Percentiles rank a stretch among this genome's conserved stretches.
Conservation (phyloP, 2,888 invertebrate genomes). For the Ormyrus rosae region DNA sequence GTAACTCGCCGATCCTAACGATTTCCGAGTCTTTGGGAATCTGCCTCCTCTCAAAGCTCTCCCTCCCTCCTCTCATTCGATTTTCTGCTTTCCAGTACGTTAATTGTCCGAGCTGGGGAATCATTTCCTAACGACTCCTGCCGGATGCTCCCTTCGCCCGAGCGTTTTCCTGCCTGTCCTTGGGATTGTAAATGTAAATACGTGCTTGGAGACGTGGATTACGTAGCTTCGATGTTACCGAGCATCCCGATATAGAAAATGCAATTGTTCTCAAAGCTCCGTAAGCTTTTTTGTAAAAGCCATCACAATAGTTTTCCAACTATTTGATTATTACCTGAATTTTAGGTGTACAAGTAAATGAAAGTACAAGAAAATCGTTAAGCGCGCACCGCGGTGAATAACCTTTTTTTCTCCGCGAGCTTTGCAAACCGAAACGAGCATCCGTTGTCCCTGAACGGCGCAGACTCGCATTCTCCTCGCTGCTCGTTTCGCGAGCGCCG, state of each 20-base stretch:
- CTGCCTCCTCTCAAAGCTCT: neutral
- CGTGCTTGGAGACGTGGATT: neutral
- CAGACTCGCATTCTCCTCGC: neutral
- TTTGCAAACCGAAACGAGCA: too few relatives aligned
- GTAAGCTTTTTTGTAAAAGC: too few relatives aligned
- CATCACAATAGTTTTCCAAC: too few relatives aligned
- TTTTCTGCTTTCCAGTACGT: constrained; percentile 4
- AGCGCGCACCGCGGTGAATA: too few relatives aligned
- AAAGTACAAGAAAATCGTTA: too few relatives aligned
- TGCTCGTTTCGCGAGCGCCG: neutral
- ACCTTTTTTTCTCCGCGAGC: too few relatives aligned
- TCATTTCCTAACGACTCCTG: neutral
- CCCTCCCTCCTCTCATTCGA: neutral
- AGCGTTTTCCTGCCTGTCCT: constrained; percentile 23
- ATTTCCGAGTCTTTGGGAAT: constrained; percentile 47
- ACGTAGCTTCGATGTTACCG: too few relatives aligned
- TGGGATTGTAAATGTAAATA: constrained; percentile 35
- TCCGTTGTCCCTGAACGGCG: neutral
- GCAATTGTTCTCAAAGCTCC: too few relatives aligned
- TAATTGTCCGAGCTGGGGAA: constrained; percentile 29
- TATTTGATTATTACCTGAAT: too few relatives aligned
- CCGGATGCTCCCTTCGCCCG: neutral
- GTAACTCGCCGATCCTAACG: constrained; percentile 47
- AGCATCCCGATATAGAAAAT: too few relatives aligned
- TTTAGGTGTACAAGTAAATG: too few relatives aligned